Evolutionary conservation across 1,140 invertebrate genomes (phyloP).

Genomic region (Eciton burchellii): DNA sequence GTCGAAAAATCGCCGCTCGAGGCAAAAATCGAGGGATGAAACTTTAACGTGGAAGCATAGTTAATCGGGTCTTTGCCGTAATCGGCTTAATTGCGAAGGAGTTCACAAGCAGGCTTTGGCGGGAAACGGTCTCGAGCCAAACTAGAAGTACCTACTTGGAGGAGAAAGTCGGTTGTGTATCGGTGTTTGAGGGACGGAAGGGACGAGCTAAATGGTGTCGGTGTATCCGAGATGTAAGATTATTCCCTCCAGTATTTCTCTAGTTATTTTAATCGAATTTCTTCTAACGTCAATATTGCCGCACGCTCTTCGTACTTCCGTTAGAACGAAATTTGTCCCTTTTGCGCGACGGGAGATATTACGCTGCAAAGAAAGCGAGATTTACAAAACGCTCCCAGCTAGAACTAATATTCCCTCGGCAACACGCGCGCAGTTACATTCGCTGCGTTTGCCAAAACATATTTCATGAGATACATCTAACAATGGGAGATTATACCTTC

Average conservation of each 20-base stretch:
- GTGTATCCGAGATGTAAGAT: constrained; percentile 11
- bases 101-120: constrained; percentile 45
- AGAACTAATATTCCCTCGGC: constrained; percentile 12
- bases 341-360: neutral
- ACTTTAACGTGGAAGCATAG: constrained; percentile 46
- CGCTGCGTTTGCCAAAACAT: neutral
- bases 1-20: constrained; percentile 22
- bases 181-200: constrained; percentile 16
- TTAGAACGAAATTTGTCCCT: neutral
- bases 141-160: constrained; percentile 45
- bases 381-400: constrained; percentile 2
- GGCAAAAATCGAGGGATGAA: constrained; percentile 31
- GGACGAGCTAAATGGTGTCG: constrained; percentile 1
- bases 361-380: constrained; percentile 1
- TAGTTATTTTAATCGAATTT: neutral
- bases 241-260: neutral
- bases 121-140: constrained; percentile 24
- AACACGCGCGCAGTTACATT: neutral
- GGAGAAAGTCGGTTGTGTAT: constrained; percentile 39
- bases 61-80: constrained; percentile 58
- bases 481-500: neutral
- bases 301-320: neutral
- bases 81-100: constrained; percentile 69
- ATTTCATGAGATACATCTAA: constrained; percentile 1
- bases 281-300: neutral